phyloP scores from a whole-genome alignment of 2,888 invertebrate genomes.

The Tenthredo livida region DNA sequence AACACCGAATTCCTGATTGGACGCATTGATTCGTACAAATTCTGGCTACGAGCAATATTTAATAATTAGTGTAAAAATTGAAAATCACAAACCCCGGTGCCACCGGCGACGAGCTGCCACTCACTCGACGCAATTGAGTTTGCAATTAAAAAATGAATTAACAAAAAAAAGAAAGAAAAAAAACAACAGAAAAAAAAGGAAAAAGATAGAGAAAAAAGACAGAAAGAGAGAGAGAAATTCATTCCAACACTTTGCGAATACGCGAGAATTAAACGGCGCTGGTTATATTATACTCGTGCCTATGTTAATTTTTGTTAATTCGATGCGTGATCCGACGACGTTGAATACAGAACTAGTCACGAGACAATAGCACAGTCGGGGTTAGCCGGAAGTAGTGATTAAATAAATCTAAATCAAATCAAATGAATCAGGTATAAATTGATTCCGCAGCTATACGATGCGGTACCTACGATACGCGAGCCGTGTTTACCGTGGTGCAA shows the following conservation, averaged over 20 bases:
- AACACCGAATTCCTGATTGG: slow-evolving; percentile 47
- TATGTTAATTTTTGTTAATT: slow-evolving; percentile 34
- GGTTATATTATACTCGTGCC: background rate
- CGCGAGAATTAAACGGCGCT: background rate
- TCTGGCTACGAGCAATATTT: slow-evolving; percentile 34
- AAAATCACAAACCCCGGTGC: slow-evolving; percentile 32
- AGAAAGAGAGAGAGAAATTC: background rate
- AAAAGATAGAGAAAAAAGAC: background rate
- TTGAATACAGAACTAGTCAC: background rate
- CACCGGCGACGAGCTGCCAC: background rate
- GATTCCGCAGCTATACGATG: too few species aligned
- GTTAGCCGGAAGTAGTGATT: slow-evolving; percentile 12
- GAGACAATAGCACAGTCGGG: background rate
- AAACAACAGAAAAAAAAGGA: too few species aligned
- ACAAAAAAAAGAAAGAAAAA: background rate
- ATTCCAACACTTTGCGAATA: background rate
- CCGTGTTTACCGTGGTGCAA: background rate
- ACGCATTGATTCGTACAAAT: slow-evolving; percentile 50
- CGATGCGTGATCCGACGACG: slow-evolving; percentile 18
- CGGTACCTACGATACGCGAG: too few species aligned
- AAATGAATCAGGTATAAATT: background rate
- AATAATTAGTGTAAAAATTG: slow-evolving; percentile 43
- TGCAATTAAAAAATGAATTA: slow-evolving; percentile 42
- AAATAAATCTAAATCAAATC: slow-evolving; percentile 24
- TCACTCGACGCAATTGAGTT: slow-evolving; percentile 39